A percentile compares a stretch with the other conserved stretches of the same genome.
phyloP scores from a whole-genome alignment of 2,113 vertebrate genomes.

The Osmerus eperlanus region DNA sequence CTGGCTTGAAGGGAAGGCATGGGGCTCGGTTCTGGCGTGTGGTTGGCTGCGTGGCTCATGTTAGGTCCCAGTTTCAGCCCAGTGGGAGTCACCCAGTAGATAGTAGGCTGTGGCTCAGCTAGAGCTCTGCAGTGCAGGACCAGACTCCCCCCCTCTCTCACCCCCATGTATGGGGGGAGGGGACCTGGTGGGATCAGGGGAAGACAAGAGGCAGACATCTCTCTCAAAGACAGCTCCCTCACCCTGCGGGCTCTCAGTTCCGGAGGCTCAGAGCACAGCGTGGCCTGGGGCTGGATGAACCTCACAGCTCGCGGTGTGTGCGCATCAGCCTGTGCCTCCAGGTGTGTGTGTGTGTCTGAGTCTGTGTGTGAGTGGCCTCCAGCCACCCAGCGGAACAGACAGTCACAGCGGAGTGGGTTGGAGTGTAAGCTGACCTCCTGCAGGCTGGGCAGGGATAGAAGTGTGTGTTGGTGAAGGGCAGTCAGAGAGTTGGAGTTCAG shows the following conservation, averaged over 20 bases:
- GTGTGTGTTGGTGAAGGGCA: slow-evolving; percentile 85
- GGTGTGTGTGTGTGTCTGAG: slow-evolving; percentile 3
- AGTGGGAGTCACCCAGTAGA: slow-evolving; percentile 91
- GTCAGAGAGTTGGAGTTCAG: slow-evolving; percentile 95
- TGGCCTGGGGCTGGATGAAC: slow-evolving; percentile 93
- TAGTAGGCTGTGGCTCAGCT: slow-evolving; percentile 86
- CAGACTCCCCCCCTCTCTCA: slow-evolving; percentile 63
- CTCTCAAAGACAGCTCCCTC: slow-evolving; percentile 85
- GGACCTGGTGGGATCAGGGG: slow-evolving; percentile 83
- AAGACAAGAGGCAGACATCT: slow-evolving; percentile 88
- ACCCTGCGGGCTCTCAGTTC: slow-evolving; percentile 83
- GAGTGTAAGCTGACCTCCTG: slow-evolving; percentile 94
- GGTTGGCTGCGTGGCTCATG: slow-evolving; percentile 15
- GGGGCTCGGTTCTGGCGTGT: background rate
- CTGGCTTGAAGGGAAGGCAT: slow-evolving; percentile 19
- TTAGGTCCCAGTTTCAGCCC: slow-evolving; percentile 76
- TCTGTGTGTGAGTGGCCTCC: slow-evolving; percentile 56
- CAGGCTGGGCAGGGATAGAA: slow-evolving; percentile 86
- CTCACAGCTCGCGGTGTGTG: slow-evolving; percentile 75
- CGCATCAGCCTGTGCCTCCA: slow-evolving; percentile 40
- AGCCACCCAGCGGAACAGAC: slow-evolving; percentile 91
- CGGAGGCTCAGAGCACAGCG: slow-evolving; percentile 88
- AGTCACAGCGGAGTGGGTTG: slow-evolving; percentile 95
- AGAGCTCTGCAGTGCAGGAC: slow-evolving; percentile 88
- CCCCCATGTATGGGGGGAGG: slow-evolving; percentile 77